Percentiles rank a stretch among this genome's conserved stretches.
Conservation (phyloP, 2,797 vertebrate genomes). For the Okamejei kenojei region DNA sequence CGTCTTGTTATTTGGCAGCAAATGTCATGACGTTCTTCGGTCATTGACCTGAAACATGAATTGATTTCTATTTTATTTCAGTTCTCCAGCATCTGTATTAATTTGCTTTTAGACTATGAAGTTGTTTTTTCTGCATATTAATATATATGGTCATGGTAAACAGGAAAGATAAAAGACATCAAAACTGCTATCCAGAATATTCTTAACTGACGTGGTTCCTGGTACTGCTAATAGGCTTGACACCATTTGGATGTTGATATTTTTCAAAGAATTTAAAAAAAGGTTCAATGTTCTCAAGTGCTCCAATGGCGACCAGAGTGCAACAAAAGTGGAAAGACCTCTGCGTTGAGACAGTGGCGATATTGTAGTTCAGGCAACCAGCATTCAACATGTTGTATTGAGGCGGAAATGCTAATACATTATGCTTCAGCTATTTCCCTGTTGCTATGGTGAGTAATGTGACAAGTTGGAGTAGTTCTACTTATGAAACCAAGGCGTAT, state of each 20-base stretch:
- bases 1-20: not conserved
- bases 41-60: too few relatives aligned
- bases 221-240: not conserved
- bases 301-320: not conserved
- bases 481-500: not conserved
- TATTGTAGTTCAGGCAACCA: not conserved
- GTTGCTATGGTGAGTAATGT: slow-evolving; percentile 26
- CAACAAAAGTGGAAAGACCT: not conserved
- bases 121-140: not conserved
- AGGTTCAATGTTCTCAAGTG: too few relatives aligned
- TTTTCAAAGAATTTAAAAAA: not conserved
- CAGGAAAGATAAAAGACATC: not conserved
- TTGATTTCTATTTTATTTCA: too few relatives aligned
- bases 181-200: not conserved
- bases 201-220: not conserved
- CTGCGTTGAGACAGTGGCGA: not conserved
- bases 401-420: not conserved
- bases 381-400: not conserved
- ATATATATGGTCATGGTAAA: too few relatives aligned
- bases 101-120: too few relatives aligned
- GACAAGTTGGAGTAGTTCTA: slow-evolving; percentile 18
- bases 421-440: not conserved
- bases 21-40: not conserved
- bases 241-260: not conserved
- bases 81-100: too few relatives aligned